Percentiles rank a stretch among this genome's conserved stretches.
These are phyloP conservation scores for Lutjanus argentimaculatus DNA, from an alignment of 2,797 vertebrate species.

Conservation along the genomic window DNA sequence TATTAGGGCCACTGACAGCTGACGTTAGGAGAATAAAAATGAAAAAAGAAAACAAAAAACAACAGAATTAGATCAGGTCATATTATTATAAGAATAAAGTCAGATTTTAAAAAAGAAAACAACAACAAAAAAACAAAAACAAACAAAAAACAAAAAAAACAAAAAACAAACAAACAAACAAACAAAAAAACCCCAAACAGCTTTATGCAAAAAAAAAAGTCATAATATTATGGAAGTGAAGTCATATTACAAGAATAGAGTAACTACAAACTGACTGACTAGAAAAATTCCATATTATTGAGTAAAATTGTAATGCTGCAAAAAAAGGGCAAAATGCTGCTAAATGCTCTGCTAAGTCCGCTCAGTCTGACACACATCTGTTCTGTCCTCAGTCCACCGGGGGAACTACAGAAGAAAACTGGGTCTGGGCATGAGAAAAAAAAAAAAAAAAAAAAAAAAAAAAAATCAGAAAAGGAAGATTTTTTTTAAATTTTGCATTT, in stretches of 20 bases:
- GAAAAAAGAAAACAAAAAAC: too few relatives aligned
- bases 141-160: too few relatives aligned
- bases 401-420: too few relatives aligned
- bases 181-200: neutral
- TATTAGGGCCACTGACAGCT: neutral
- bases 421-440: too few relatives aligned
- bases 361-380: neutral
- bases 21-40: neutral
- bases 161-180: too few relatives aligned
- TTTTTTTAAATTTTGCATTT: too few relatives aligned
- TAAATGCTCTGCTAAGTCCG: neutral
- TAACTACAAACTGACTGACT: too few relatives aligned
- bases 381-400: too few relatives aligned
- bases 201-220: too few relatives aligned
- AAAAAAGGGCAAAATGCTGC: neutral
- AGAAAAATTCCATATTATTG: neutral
- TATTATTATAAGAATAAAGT: neutral
- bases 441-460: too few relatives aligned
- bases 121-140: neutral
- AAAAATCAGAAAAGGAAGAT: too few relatives aligned
- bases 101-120: neutral
- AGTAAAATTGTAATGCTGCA: neutral
- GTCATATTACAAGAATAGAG: neutral
- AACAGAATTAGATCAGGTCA: too few relatives aligned
- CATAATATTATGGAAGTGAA: neutral